Evolutionary conservation across 2,888 invertebrate species (phyloP).

Genomic region (Pammene aurita): DNA sequence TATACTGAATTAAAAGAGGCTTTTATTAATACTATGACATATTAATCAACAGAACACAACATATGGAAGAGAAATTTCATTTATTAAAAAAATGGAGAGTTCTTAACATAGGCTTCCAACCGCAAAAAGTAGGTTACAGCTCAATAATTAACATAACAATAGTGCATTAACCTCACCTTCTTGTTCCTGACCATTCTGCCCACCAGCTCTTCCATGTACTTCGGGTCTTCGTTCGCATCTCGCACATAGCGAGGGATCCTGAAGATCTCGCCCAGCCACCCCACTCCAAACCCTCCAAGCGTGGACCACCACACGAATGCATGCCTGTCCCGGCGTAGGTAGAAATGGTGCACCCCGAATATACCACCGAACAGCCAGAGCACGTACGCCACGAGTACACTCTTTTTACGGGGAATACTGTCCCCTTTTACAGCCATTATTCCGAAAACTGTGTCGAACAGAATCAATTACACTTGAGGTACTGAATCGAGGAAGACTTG

Average conservation of each 20-base stretch:
- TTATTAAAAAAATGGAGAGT: constrained; percentile 4
- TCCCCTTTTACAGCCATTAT: constrained; percentile 51
- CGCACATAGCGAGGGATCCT: constrained; percentile 93
- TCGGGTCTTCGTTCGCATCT: constrained; percentile 90
- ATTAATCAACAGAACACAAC: neutral
- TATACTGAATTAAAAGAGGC: neutral
- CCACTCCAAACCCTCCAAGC: constrained; percentile 92
- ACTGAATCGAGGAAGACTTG: neutral
- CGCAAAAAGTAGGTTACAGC: constrained; percentile 39
- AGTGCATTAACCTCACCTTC: constrained; percentile 80
- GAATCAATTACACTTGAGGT: constrained; percentile 27
- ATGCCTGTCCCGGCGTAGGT: constrained; percentile 93
- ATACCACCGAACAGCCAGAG: constrained; percentile 94
- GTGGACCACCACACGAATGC: constrained; percentile 96
- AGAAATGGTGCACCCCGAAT: constrained; percentile 95
- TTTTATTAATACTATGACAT: neutral
- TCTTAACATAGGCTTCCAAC: constrained; percentile 20
- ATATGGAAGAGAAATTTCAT: neutral
- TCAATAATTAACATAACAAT: constrained; percentile 32
- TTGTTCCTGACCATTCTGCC: constrained; percentile 83
- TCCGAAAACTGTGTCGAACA: constrained; percentile 14
- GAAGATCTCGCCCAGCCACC: constrained; percentile 94
- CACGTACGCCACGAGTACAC: constrained; percentile 88
- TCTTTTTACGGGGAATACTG: constrained; percentile 73
- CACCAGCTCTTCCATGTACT: constrained; percentile 85